Conservation (phyloP, 2,888 invertebrate species). For the Drosophila nigricruria region DNA sequence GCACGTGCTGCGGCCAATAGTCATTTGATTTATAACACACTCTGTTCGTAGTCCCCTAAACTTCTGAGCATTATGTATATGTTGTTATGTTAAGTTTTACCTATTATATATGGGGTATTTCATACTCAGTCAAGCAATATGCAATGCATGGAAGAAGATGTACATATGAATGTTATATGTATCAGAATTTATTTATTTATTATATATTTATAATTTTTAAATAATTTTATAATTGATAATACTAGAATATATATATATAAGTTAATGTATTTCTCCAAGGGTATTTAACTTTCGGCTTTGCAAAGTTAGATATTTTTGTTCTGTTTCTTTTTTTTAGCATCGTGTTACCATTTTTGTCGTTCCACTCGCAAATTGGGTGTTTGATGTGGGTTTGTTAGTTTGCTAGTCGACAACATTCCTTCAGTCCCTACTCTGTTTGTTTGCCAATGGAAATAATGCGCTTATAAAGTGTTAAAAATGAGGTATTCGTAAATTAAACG, state of each 20-base stretch:
- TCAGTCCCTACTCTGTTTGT: not conserved
- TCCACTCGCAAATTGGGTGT: slow-evolving; percentile 64
- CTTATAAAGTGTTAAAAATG: slow-evolving; percentile 79
- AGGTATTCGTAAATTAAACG: slow-evolving; percentile 63
- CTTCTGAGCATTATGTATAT: not conserved
- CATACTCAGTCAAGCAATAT: too few relatives aligned
- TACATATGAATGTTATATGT: not conserved
- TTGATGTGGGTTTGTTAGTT: slow-evolving; percentile 56
- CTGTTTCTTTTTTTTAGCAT: slow-evolving; percentile 12
- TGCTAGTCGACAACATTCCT: slow-evolving; percentile 17
- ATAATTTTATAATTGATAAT: not conserved
- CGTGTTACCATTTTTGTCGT: slow-evolving; percentile 38
- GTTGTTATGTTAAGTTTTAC: not conserved
- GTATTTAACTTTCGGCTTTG: not conserved
- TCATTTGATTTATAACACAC: slow-evolving; percentile 68
- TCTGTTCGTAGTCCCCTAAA: slow-evolving; percentile 20
- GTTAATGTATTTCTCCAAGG: not conserved
- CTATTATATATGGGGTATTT: not conserved
- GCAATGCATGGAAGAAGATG: not conserved
- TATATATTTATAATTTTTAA: not conserved
- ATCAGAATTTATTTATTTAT: not conserved
- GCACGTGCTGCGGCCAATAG: slow-evolving; percentile 73
- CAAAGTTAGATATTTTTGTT: not conserved
- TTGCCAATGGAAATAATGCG: slow-evolving; percentile 59
- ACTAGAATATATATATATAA: not conserved